Evolutionary conservation across 2,797 vertebrate species (phyloP), one percentile per base, ranked within the genome.

Genomic region (Carduelis carduelis): DNA sequence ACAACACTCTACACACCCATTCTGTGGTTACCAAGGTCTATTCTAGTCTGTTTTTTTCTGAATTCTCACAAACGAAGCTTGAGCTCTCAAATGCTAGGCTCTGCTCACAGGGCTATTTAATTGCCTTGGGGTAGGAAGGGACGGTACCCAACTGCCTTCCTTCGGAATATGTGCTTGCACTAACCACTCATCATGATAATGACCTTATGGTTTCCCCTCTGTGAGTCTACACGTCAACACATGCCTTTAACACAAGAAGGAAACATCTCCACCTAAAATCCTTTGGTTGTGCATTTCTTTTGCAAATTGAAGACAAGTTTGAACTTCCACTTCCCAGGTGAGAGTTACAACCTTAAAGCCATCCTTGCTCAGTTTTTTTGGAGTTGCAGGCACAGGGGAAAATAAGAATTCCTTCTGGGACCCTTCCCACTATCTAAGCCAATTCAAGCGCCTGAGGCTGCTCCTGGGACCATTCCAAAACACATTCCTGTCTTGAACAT

Each of bases 141-240:
- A 83, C 88, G 41, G 52, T 28, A 46, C 18, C 5, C 34, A 74
- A 75, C 21, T 0, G 1, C 57, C 8, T 71, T 78, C 61, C 59
- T 76, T 79, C 35, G 72, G 26, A 47, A 61, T 18, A 43, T 0
- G 0, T 18, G 15, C 61, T 7, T 8, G 4, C 39, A 55, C 32
- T 65, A 55, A 39, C 7, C n/a, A n/a, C 44, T 80, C 12, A 1
- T 20, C 7, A 6, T 2, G 23, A 53, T 2, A 7, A n/a, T 1
- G 1, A 43, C 55, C 24, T 85, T 39, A 55, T 1, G 20, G 57
- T 5, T 65, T 72, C 44, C 47, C 52, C n/a, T 50, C 61, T 27
- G 24, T 5, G 6, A 63, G 44, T 35, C 43, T 86, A 69, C 5
- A 19, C 3, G 17, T 57, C 46, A 76, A 65, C 12, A 59, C 35